These are phyloP conservation scores for Cephalopachus bancanus DNA, from an alignment of 2,797 vertebrate species.

Conservation along the genomic window DNA sequence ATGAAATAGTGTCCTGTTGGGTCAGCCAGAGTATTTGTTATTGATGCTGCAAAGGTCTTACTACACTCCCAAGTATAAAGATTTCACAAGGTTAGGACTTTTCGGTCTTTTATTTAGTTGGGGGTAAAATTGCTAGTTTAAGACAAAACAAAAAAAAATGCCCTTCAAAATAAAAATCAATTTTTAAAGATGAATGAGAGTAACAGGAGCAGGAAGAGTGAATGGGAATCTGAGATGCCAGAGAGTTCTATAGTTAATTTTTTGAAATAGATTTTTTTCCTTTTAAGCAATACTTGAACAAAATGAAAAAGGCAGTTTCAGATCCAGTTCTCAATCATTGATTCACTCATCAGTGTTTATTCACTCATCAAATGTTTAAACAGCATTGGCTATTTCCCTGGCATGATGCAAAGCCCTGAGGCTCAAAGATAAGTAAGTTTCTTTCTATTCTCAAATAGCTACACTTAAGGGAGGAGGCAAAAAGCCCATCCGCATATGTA, in stretches of 20 bases:
- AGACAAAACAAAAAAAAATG: neutral
- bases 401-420: neutral
- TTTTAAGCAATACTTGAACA: neutral
- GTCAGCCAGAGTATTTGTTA: neutral
- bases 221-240: neutral
- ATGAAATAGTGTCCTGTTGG: neutral
- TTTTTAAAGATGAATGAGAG: constrained; percentile 10
- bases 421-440: neutral
- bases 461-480: constrained; percentile 2
- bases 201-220: neutral
- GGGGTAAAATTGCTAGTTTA: neutral
- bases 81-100: neutral
- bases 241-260: neutral
- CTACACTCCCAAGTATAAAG: neutral
- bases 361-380: constrained; percentile 26
- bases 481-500: neutral
- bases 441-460: neutral
- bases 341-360: constrained; percentile 26
- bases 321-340: neutral
- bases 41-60: neutral
- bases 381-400: neutral
- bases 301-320: neutral
- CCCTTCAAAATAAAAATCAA: neutral
- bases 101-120: constrained; percentile 12
- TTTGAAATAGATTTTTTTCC: neutral